Evolutionary conservation across 1,140 invertebrate genomes (phyloP).

Genomic region (Grapholita molesta): DNA sequence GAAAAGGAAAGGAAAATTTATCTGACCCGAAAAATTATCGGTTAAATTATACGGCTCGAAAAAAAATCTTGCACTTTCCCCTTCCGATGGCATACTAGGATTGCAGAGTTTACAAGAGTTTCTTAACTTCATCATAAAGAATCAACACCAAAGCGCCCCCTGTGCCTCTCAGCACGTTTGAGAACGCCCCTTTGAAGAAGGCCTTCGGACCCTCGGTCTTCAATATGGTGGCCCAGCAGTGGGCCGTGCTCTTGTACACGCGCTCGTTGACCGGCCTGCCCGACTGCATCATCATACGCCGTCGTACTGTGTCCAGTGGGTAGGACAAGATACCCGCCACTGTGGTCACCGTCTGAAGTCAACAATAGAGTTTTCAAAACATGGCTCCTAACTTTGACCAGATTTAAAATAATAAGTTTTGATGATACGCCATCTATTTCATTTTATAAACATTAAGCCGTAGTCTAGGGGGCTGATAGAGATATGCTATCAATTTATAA

Average conservation of each 20-base stretch:
- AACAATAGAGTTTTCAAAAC: no score
- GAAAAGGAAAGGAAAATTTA: no score
- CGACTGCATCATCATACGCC: constrained; percentile 96
- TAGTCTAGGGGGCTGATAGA: no score
- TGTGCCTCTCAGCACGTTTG: constrained; percentile 82
- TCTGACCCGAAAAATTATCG: no score
- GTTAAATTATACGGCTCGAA: no score
- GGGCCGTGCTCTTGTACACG: constrained; percentile 88
- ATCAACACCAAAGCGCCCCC: background rate
- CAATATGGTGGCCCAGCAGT: constrained; percentile 88
- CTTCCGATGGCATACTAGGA: no score
- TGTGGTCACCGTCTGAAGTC: constrained; percentile 89
- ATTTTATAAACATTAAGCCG: no score
- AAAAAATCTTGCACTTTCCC: no score
- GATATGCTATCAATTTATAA: no score
- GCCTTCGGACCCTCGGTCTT: constrained; percentile 83
- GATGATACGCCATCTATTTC: no score
- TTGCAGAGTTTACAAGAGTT: background rate
- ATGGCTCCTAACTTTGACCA: no score
- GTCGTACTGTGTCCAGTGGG: constrained; percentile 94
- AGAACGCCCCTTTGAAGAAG: constrained; percentile 83
- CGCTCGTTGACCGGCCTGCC: constrained; percentile 83
- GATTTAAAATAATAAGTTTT: no score
- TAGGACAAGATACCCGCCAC: constrained; percentile 92
- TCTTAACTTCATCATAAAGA: background rate